Evolutionary conservation across 2,888 invertebrate species (phyloP).

Genomic region (Catonia carolina): DNA sequence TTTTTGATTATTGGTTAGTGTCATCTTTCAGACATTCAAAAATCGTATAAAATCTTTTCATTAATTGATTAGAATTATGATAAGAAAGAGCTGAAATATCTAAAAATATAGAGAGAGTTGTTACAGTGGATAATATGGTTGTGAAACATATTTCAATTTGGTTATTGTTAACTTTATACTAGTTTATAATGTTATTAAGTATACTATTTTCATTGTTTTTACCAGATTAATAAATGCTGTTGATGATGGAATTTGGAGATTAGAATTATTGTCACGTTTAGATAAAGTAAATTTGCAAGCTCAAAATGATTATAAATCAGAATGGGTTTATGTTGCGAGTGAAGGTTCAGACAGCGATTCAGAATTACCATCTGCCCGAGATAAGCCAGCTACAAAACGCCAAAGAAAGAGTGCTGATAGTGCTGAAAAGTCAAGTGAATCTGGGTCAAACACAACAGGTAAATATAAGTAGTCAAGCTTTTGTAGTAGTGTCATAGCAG

Average conservation of each 20-base stretch:
- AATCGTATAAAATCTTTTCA: no score
- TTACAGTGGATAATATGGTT: no score
- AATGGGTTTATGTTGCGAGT: constrained; percentile 36
- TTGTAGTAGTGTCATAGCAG: no score
- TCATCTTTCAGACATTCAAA: no score
- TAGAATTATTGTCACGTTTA: constrained; percentile 55
- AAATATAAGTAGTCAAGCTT: not conserved
- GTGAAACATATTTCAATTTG: no score
- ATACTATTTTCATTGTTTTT: no score
- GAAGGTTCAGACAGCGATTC: constrained; percentile 13
- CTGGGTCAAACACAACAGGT: constrained; percentile 38
- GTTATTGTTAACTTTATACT: no score
- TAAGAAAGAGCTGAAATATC: no score
- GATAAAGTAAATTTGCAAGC: not conserved
- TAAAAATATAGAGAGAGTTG: no score
- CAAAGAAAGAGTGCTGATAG: constrained; percentile 9
- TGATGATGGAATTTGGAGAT: constrained; percentile 64
- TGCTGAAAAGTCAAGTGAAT: constrained; percentile 38
- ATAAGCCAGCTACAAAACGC: not conserved
- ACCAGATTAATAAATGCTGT: constrained; percentile 44
- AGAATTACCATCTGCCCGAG: not conserved
- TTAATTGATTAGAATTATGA: no score
- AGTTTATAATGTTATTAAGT: no score
- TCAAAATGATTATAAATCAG: constrained; percentile 40
- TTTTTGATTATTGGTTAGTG: no score